Percentiles rank a stretch among this genome's conserved stretches.
phyloP scores from a whole-genome alignment of 2,888 invertebrate species.

The Hedya salicella region DNA sequence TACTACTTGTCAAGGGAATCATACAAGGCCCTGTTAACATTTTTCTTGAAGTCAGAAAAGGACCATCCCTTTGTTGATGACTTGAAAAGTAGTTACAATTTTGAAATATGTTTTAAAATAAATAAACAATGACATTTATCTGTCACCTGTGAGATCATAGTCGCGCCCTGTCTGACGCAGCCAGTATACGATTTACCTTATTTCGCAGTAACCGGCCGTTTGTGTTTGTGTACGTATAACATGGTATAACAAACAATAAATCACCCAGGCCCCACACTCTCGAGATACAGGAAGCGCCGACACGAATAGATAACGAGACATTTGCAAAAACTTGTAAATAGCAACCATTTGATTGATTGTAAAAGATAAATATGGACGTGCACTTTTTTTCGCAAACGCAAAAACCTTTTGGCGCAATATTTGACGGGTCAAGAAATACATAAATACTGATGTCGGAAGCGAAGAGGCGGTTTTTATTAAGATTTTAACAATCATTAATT shows the following conservation, averaged over 20 bases:
- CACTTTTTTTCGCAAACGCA: slow-evolving; percentile 61
- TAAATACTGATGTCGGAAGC: slow-evolving; percentile 74
- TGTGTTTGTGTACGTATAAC: slow-evolving; percentile 36
- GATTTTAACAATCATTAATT: slow-evolving; percentile 78
- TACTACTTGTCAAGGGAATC: too few relatives aligned
- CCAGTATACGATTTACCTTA: not conserved
- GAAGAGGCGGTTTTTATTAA: slow-evolving; percentile 65
- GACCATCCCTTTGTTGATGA: too few relatives aligned
- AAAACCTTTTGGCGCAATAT: slow-evolving; percentile 67
- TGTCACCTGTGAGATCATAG: slow-evolving; percentile 4
- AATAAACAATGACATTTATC: not conserved
- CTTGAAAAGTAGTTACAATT: too few relatives aligned
- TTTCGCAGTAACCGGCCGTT: not conserved
- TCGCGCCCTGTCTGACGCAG: not conserved
- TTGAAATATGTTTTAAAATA: too few relatives aligned
- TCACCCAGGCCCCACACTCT: slow-evolving; percentile 46
- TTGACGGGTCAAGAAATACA: slow-evolving; percentile 64
- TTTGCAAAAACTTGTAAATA: slow-evolving; percentile 69
- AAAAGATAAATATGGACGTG: slow-evolving; percentile 64
- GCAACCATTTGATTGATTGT: slow-evolving; percentile 63
- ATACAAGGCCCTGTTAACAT: too few relatives aligned
- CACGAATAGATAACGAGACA: slow-evolving; percentile 62
- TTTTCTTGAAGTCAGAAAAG: too few relatives aligned
- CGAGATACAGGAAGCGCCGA: slow-evolving; percentile 63
- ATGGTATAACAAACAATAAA: slow-evolving; percentile 45